phyloP scores from a whole-genome alignment of 2,797 vertebrate species.

The Jordanella pulchra region DNA sequence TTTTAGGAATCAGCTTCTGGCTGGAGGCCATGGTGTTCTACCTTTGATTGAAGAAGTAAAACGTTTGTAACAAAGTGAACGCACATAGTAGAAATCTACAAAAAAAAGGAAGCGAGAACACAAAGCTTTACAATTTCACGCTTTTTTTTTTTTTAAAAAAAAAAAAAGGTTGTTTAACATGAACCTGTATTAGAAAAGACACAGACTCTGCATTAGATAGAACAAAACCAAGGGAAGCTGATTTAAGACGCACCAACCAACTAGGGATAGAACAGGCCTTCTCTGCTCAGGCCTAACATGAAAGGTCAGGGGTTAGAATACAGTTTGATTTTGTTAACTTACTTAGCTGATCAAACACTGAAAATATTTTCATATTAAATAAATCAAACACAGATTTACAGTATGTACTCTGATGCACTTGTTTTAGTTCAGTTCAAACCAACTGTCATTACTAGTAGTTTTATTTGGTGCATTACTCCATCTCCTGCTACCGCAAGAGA shows the following conservation, averaged over 20 bases:
- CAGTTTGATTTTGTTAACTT: not conserved
- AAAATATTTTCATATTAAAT: not conserved
- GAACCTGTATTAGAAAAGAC: not conserved
- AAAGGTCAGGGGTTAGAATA: not conserved
- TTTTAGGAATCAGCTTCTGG: conserved; percentile 26
- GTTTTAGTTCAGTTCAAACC: not conserved
- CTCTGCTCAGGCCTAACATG: no score
- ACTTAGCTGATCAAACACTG: not conserved
- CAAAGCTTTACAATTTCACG: not conserved
- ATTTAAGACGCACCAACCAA: conserved; percentile 12
- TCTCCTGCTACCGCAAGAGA: conserved; percentile 1
- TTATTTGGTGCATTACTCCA: not conserved
- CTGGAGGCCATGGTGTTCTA: conserved; percentile 8
- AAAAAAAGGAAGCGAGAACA: conserved; percentile 8
- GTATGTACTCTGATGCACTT: no score
- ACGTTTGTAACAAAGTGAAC: conserved; percentile 19
- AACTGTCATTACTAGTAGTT: not conserved
- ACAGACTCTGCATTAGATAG: conserved; percentile 14
- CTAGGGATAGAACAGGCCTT: no score
- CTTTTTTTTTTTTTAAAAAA: no score
- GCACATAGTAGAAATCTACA: conserved; percentile 3
- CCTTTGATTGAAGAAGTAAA: conserved; percentile 13
- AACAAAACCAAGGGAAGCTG: conserved; percentile 30
- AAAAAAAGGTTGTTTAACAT: not conserved
- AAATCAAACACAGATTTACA: no score